Conservation (phyloP, 2,113 vertebrate species). For the Cynopterus brachyotis region DNA sequence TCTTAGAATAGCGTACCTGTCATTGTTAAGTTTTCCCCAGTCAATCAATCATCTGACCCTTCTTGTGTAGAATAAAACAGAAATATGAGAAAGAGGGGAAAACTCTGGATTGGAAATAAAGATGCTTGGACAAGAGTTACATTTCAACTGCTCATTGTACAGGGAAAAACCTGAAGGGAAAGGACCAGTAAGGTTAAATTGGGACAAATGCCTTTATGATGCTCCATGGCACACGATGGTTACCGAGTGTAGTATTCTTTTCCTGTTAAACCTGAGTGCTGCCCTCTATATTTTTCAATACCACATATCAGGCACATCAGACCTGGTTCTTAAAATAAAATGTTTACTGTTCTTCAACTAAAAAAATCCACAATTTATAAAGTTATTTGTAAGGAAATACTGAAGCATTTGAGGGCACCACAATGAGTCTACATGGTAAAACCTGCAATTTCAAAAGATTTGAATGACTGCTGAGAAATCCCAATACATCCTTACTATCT, state of each 20-base stretch:
- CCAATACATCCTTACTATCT: not conserved
- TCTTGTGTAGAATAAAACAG: not conserved
- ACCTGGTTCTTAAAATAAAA: not conserved
- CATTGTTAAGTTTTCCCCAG: not conserved
- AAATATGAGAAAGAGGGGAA: not conserved
- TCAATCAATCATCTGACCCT: not conserved
- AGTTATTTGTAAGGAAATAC: not conserved
- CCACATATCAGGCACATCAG: not conserved
- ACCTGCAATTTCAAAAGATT: not conserved
- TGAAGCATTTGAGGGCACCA: not conserved
- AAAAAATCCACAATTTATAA: not conserved
- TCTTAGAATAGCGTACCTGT: not conserved
- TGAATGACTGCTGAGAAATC: not conserved
- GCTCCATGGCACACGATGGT: accelerated
- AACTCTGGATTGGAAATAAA: not conserved
- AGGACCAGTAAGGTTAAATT: not conserved
- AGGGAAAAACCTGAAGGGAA: not conserved
- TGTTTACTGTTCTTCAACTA: slow-evolving; percentile 14
- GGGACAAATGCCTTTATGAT: not conserved
- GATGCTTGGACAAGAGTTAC: not conserved
- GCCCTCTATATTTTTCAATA: not conserved
- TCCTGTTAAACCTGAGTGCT: not conserved
- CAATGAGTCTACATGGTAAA: not conserved
- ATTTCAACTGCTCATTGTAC: not conserved
- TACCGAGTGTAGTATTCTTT: not conserved